phyloP scores from a whole-genome alignment of 1,140 invertebrate species.

The Atta cephalotes region DNA sequence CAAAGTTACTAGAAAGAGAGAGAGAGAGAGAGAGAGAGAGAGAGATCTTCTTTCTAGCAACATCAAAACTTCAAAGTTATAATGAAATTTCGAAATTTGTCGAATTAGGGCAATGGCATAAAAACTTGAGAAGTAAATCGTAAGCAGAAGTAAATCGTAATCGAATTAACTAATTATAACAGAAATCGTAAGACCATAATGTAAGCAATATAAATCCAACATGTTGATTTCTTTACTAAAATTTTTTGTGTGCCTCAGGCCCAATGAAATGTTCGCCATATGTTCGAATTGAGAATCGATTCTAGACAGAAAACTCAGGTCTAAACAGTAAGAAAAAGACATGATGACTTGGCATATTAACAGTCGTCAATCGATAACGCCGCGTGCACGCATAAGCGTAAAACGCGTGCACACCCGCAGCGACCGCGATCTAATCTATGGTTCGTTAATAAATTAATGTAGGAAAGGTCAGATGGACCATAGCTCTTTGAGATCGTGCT shows the following conservation, averaged over 20 bases:
- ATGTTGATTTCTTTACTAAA: too few relatives aligned
- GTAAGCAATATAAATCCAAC: too few relatives aligned
- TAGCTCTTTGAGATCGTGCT: neutral
- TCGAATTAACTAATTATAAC: too few relatives aligned
- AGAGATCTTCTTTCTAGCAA: neutral
- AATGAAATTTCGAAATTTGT: neutral
- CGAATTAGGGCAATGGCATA: too few relatives aligned
- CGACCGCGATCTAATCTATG: slow-evolving; percentile 67
- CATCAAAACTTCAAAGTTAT: neutral
- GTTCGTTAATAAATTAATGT: slow-evolving; percentile 70
- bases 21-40: neutral
- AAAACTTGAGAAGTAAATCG: too few relatives aligned
- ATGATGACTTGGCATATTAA: slow-evolving; percentile 48
- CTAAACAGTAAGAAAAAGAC: neutral
- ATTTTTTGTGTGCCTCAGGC: too few relatives aligned
- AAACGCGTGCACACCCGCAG: slow-evolving; percentile 41
- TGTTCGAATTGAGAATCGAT: slow-evolving; percentile 12
- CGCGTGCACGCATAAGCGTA: neutral
- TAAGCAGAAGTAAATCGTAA: too few relatives aligned
- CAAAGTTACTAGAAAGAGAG: neutral
- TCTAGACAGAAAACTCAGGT: neutral
- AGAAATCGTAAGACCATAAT: too few relatives aligned
- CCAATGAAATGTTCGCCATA: neutral
- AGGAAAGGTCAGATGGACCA: slow-evolving; percentile 38
- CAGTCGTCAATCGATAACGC: slow-evolving; percentile 67